Base-by-base conservation (phyloP, 2,797 vertebrate genomes). In the Artibeus jamaicensis region DNA sequence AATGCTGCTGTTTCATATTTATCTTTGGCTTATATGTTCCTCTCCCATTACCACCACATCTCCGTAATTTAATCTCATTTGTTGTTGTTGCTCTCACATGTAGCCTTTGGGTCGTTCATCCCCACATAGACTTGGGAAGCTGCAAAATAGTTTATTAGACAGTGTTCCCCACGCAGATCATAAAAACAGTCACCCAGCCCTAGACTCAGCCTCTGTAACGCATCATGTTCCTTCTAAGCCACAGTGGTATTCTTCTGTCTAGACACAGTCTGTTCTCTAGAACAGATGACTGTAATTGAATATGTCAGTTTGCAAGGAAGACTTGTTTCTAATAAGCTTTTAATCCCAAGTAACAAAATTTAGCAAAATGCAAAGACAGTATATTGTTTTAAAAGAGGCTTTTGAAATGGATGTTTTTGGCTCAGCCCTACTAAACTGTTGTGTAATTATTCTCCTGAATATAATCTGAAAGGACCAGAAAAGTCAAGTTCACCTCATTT, bases 401-500 rank as follows among this genome's bases (percentile, higher is more conserved):
- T 98, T 98, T 93, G 95, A 87, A 97, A 95, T 96, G 90, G 71
- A 95, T 34, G 29, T 24, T 95, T 97, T 97, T 74, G 97, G 84
- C 95, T 97, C 42, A n/a, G 94, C 96, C 98, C 88, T 89, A 86
- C 87, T 89, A 71, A 81, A 93, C 89, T 98, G 95, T 98, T 98
- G 96, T 97, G 73, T 95, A 85, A 95, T 53, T 79, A 84, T 84
- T 96, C 78, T 68, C 74, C 78, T 62, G 53, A 83, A 96, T 9
- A 0, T 57, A 83, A 81, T 87, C 83, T 50, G 67, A 91, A 93
- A 96, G 96, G 97, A 98, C 97, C 98, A 98, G 98, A 98, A 91
- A 95, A 96, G 95, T 98, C 96, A 98, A 98, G 97, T 97, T 94
- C 93, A 62, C 93, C 96, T 96, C 97, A 94, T 98, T 98, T 98